Evolutionary conservation across 64 coral and sea anemone species (phyloP).

Genomic region (Dendronephthya gigantea): DNA sequence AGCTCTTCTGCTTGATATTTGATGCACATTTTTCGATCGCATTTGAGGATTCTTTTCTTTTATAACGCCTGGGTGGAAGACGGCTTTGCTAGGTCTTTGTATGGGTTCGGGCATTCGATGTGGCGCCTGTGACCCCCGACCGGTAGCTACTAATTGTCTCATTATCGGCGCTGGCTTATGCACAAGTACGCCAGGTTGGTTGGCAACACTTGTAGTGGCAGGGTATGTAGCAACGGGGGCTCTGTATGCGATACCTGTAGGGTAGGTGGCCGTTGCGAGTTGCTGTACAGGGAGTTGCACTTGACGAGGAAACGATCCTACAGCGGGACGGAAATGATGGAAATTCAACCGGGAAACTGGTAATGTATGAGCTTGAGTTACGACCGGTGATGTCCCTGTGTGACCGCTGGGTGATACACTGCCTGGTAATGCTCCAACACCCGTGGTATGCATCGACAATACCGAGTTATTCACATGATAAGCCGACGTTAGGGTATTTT

Average conservation of each 20-base stretch:
- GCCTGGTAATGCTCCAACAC: not conserved
- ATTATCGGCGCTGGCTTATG: not conserved
- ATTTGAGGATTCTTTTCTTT: not conserved
- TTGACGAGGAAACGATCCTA: not conserved
- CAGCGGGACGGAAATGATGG: not conserved
- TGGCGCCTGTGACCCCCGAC: not conserved
- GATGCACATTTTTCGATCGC: not conserved
- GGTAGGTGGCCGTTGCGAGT: not conserved
- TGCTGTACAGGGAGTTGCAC: not conserved
- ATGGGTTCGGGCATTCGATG: slow-evolving; percentile 6
- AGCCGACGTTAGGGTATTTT: not conserved
- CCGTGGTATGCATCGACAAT: not conserved
- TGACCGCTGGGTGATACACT: not conserved
- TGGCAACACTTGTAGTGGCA: not conserved
- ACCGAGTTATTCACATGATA: not conserved
- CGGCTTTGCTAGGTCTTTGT: not conserved
- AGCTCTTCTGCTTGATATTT: not conserved
- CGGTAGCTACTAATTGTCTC: not conserved
- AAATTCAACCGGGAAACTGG: not conserved
- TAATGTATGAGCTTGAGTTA: not conserved
- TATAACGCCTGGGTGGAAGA: not conserved
- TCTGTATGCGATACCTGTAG: not conserved
- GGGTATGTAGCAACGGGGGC: not conserved
- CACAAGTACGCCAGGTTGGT: slow-evolving; percentile 6
- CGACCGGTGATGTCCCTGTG: not conserved